A percentile compares a stretch with the other conserved stretches of the same genome.
Evolutionary conservation across 2,888 invertebrate genomes (phyloP).

Genomic region (Philereme vetulata): DNA sequence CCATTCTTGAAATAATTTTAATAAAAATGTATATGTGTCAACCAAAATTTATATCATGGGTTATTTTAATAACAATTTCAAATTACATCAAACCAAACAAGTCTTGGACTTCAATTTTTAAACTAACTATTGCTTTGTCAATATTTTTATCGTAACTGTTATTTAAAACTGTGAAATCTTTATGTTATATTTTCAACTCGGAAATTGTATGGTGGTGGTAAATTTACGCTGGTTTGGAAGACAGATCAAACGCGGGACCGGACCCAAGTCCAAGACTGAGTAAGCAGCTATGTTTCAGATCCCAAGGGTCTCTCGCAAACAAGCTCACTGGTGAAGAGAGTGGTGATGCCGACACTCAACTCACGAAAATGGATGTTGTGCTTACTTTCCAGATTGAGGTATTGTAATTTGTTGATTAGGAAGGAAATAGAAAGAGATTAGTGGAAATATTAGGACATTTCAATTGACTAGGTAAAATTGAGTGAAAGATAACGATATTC

Average conservation of each 20-base stretch:
- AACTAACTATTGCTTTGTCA: not conserved
- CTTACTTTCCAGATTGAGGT: slow-evolving; percentile 98
- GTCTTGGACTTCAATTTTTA: not conserved
- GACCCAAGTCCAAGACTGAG: slow-evolving; percentile 84
- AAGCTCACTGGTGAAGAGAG: slow-evolving; percentile 98
- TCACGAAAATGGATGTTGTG: slow-evolving; percentile 99
- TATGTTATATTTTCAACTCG: not conserved
- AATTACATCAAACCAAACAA: no score
- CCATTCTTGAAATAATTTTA: not conserved
- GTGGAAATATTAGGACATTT: not conserved
- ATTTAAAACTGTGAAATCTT: not conserved
- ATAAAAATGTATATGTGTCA: not conserved
- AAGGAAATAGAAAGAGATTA: not conserved
- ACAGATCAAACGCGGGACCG: slow-evolving; percentile 79
- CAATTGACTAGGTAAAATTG: no score
- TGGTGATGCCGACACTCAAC: slow-evolving; percentile 96
- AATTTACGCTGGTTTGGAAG: slow-evolving; percentile 38
- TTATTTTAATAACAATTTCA: not conserved
- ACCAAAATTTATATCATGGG: not conserved
- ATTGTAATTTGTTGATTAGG: slow-evolving; percentile 49
- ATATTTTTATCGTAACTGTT: not conserved
- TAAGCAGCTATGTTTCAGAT: slow-evolving; percentile 88
- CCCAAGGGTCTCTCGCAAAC: slow-evolving; percentile 93
- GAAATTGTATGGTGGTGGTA: slow-evolving; percentile 52
- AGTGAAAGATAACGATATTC: no score